These are phyloP conservation scores for Piaya cayana DNA, from an alignment of 2,113 vertebrate genomes.

Conservation along the genomic window DNA sequence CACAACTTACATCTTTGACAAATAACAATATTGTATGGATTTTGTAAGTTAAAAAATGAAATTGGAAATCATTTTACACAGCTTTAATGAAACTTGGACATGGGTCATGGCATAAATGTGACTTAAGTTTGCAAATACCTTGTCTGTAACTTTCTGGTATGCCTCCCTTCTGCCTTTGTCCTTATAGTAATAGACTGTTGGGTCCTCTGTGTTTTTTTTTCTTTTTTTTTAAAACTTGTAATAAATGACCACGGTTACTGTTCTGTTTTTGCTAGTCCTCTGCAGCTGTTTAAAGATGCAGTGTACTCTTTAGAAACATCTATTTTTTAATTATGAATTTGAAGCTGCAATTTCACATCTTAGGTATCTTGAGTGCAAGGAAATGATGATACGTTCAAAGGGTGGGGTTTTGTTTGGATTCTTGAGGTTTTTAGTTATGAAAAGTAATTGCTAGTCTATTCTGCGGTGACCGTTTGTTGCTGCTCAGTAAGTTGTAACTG, in stretches of 20 bases:
- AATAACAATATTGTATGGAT: neutral
- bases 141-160: slow-evolving; percentile 58
- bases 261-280: slow-evolving; percentile 51
- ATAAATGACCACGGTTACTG: slow-evolving; percentile 19
- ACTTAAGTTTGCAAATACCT: slow-evolving; percentile 61
- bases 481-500: neutral
- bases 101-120: neutral
- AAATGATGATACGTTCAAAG: neutral
- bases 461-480: neutral
- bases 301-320: neutral
- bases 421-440: neutral
- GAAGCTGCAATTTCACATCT: neutral
- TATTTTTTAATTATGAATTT: neutral
- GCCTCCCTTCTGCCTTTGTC: slow-evolving; percentile 61
- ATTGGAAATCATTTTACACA: neutral
- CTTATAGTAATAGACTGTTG: slow-evolving; percentile 52
- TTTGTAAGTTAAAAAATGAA: neutral
- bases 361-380: neutral
- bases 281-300: slow-evolving; percentile 74
- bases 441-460: neutral
- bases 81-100: neutral
- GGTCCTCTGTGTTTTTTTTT: slow-evolving; percentile 25
- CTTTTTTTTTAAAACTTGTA: neutral
- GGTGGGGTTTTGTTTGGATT: neutral
- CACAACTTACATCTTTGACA: neutral